phyloP scores from a whole-genome alignment of 2,113 vertebrate genomes.

The Odocoileus hemionus region DNA sequence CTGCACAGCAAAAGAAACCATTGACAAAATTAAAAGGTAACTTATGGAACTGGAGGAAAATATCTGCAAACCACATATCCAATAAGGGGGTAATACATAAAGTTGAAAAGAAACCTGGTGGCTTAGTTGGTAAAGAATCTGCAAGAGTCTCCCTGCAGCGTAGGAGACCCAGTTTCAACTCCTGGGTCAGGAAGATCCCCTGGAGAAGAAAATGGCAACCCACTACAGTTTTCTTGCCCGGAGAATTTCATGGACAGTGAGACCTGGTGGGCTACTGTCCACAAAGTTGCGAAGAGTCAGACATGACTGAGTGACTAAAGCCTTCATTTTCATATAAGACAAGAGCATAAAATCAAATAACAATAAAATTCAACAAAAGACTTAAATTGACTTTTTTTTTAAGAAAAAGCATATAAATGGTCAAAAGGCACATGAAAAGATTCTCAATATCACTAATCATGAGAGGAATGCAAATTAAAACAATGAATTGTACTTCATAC shows the following conservation, averaged over 20 bases:
- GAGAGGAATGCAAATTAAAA: neutral
- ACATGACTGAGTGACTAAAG: neutral
- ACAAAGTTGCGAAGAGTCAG: neutral
- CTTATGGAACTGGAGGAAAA: neutral
- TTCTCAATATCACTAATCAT: neutral
- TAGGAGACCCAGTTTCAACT: neutral
- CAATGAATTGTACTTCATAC: neutral
- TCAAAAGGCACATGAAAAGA: neutral
- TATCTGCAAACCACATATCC: neutral
- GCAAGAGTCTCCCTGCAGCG: neutral
- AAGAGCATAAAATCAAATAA: neutral
- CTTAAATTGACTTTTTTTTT: neutral
- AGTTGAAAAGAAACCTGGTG: neutral
- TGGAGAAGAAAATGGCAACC: neutral
- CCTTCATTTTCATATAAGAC: neutral
- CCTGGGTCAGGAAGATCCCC: neutral
- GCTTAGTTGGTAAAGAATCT: neutral
- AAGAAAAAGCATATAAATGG: neutral
- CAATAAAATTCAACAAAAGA: neutral
- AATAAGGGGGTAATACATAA: neutral
- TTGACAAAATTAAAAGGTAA: neutral
- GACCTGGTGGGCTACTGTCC: neutral
- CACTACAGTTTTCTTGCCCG: neutral
- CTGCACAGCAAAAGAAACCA: neutral
- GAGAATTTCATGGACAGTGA: neutral